Percentiles rank a stretch among this genome's conserved stretches.
Evolutionary conservation across 2,888 invertebrate species (phyloP).

Genomic region (Tachina grossa): DNA sequence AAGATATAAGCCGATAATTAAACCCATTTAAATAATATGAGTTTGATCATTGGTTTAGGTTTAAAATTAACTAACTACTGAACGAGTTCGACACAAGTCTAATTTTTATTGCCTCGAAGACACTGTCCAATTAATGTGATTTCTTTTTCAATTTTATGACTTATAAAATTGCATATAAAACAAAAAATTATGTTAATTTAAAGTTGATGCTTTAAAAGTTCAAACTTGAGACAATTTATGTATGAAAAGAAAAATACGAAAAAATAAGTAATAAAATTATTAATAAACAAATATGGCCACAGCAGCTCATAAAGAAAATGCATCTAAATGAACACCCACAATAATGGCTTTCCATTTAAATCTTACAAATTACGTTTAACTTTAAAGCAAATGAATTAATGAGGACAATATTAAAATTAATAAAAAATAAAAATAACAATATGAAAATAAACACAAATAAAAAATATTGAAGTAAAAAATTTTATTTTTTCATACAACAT

Average conservation of each 20-base stretch:
- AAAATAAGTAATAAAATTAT: neutral
- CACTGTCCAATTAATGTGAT: constrained; percentile 49
- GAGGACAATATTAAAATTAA: neutral
- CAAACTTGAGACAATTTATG: constrained; percentile 19
- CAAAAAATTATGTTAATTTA: constrained; percentile 67
- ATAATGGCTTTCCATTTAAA: neutral
- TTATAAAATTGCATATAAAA: constrained; percentile 45
- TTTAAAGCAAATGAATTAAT: constrained; percentile 34
- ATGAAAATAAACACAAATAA: neutral
- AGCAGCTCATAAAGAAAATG: neutral
- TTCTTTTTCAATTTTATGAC: constrained; percentile 8
- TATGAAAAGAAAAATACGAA: neutral
- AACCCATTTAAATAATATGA: too few relatives aligned
- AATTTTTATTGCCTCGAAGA: neutral
- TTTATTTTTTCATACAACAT: neutral
- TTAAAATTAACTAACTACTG: too few relatives aligned
- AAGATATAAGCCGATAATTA: too few relatives aligned
- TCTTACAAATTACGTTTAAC: neutral
- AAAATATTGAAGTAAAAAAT: neutral
- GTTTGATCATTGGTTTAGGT: too few relatives aligned
- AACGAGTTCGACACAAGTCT: too few relatives aligned
- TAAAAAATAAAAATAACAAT: constrained; percentile 10
- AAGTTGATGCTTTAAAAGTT: constrained; percentile 3
- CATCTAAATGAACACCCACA: neutral
- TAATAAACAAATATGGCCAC: constrained; percentile 7